These are phyloP conservation scores for Anabacerthia variegaticeps DNA, from an alignment of 2,797 vertebrate species.

Conservation along the genomic window DNA sequence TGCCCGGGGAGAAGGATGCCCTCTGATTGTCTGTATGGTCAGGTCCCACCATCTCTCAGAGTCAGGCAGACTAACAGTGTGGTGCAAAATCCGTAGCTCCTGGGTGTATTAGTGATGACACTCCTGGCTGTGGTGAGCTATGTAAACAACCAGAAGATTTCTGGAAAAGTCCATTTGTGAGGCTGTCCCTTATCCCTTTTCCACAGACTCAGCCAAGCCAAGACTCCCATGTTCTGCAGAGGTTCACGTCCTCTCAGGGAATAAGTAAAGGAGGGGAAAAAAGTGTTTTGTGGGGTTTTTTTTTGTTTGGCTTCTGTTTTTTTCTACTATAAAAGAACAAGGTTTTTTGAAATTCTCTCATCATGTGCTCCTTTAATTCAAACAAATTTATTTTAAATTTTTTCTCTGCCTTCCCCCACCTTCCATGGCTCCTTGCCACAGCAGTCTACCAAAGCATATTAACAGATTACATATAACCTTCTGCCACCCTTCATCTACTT, in stretches of 20 bases:
- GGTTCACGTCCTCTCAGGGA: not conserved
- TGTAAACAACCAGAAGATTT: not conserved
- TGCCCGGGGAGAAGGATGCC: not conserved
- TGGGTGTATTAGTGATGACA: not conserved
- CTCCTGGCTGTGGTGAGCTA: not conserved
- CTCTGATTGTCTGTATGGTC: not conserved
- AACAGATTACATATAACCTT: constrained; percentile 45
- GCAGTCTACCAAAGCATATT: not conserved
- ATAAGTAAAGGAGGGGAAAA: not conserved
- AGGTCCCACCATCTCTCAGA: not conserved
- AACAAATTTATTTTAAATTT: not conserved
- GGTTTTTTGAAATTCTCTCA: not conserved
- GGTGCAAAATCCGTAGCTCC: not conserved
- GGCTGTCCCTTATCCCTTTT: not conserved
- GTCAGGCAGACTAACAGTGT: not conserved
- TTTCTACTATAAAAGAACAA: not conserved
- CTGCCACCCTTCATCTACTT: constrained; percentile 26
- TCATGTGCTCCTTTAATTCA: not conserved
- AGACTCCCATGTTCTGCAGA: rapidly evolving
- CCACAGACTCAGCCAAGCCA: not conserved
- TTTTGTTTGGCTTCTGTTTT: not conserved
- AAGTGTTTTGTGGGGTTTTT: too few species aligned
- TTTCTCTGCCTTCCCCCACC: not conserved
- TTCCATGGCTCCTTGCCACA: not conserved
- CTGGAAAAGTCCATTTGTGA: not conserved